Conservation (phyloP, 2,113 vertebrate genomes). For the Carettochelys insculpta region DNA sequence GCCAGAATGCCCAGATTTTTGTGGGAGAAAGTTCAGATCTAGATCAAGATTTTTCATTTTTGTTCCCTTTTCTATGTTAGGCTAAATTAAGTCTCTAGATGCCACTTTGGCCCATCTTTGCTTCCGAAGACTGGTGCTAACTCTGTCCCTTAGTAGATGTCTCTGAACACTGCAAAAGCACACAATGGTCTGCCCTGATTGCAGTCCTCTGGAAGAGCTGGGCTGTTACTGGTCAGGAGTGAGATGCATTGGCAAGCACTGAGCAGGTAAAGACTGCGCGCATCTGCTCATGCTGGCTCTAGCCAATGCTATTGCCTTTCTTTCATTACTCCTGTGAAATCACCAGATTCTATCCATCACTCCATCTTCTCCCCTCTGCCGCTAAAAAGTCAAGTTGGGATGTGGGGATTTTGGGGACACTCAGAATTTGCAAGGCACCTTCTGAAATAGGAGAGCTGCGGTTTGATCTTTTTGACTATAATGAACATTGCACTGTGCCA, state of each 20-base stretch:
- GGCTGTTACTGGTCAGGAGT: background rate
- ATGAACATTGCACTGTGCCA: background rate
- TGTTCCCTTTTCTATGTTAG: background rate
- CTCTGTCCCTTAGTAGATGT: background rate
- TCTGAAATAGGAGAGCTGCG: background rate
- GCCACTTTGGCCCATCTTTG: background rate
- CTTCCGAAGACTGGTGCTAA: background rate
- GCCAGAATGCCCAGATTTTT: background rate
- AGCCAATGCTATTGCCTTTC: background rate
- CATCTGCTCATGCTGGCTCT: background rate
- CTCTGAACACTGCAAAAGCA: background rate
- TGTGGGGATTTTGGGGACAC: background rate
- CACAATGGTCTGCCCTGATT: background rate
- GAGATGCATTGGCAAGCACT: background rate
- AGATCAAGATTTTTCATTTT: background rate
- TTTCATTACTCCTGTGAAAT: fast-evolving
- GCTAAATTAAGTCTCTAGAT: background rate
- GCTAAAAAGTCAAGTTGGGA: background rate
- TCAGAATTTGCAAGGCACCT: background rate
- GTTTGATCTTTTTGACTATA: background rate
- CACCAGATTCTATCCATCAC: background rate
- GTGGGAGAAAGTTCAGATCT: background rate
- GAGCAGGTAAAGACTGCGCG: fast-evolving
- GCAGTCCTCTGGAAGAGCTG: background rate
- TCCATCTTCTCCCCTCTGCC: background rate